These are phyloP conservation scores for Parotia lawesii DNA, from an alignment of 2,113 vertebrate genomes.

Conservation along the genomic window DNA sequence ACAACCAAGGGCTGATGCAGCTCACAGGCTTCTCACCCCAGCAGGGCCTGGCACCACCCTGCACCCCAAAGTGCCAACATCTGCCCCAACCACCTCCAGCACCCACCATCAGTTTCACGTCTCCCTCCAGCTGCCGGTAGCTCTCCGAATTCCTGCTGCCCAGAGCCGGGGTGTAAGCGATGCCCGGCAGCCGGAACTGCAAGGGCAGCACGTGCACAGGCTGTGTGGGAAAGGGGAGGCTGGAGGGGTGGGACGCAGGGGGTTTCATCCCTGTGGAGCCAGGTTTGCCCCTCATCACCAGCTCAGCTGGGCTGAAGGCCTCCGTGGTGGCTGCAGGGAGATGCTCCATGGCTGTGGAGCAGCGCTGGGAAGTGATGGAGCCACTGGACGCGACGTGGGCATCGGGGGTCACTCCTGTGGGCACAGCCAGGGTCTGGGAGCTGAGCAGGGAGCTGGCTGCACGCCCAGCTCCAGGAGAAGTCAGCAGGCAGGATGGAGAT, in stretches of 20 bases:
- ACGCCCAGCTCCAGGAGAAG: not conserved
- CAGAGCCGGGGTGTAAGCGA: not conserved
- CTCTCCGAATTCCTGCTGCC: not conserved
- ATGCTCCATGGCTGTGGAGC: not conserved
- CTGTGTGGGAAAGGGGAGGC: not conserved
- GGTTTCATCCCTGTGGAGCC: rapidly evolving
- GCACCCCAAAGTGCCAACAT: rapidly evolving
- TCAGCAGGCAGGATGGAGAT: not conserved
- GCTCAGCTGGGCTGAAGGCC: not conserved
- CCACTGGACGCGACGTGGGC: rapidly evolving
- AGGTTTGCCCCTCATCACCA: rapidly evolving
- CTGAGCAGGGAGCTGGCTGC: not conserved
- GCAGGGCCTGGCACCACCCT: not conserved
- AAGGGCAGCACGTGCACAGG: not conserved
- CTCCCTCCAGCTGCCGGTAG: not conserved
- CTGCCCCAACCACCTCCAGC: not conserved
- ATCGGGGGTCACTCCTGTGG: not conserved
- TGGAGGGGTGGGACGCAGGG: not conserved
- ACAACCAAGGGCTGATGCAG: not conserved
- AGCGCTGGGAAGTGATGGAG: not conserved
- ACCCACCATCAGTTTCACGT: slow-evolving; percentile 19
- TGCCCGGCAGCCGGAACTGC: not conserved
- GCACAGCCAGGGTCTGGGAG: not conserved
- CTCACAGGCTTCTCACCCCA: not conserved
- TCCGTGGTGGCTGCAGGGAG: not conserved